phyloP scores from a whole-genome alignment of 2,888 invertebrate genomes.

The Agrilus cyanescens region DNA sequence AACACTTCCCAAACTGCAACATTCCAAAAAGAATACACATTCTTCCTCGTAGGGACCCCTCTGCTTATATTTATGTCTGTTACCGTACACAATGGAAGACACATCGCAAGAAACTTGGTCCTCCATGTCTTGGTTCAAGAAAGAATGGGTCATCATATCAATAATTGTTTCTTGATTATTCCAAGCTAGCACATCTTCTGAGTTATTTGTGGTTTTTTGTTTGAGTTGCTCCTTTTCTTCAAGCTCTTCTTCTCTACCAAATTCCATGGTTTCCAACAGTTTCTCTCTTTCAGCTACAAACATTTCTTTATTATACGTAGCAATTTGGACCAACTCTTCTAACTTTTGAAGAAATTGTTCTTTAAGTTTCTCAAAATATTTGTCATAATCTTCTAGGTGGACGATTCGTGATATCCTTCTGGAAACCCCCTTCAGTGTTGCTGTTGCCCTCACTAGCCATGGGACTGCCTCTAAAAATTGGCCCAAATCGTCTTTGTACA shows the following conservation, averaged over 20 bases:
- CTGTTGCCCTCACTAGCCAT: no score
- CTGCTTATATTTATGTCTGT: conserved; percentile 21
- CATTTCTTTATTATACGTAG: no score
- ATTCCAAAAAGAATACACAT: conserved; percentile 25
- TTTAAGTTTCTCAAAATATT: no score
- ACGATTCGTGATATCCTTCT: no score
- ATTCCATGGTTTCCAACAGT: not conserved
- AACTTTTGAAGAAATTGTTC: no score
- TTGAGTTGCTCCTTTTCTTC: conserved; percentile 10
- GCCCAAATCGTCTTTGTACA: no score
- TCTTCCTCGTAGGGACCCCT: conserved; percentile 25
- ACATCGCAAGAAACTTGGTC: conserved; percentile 25
- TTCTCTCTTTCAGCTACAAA: not conserved
- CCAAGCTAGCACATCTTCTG: conserved; percentile 35
- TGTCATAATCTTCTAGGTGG: no score
- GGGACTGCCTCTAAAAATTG: no score
- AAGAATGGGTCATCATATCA: conserved; percentile 41
- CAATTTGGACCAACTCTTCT: no score
- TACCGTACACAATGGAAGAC: conserved; percentile 21
- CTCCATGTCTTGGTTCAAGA: conserved; percentile 34
- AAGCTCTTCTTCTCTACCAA: conserved; percentile 7
- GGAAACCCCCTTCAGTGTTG: no score
- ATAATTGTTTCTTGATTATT: conserved; percentile 38
- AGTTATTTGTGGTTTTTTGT: conserved; percentile 13
- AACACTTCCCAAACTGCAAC: conserved; percentile 22